Evolutionary conservation across 2,888 invertebrate species (phyloP).

Genomic region (Congeria kusceri): DNA sequence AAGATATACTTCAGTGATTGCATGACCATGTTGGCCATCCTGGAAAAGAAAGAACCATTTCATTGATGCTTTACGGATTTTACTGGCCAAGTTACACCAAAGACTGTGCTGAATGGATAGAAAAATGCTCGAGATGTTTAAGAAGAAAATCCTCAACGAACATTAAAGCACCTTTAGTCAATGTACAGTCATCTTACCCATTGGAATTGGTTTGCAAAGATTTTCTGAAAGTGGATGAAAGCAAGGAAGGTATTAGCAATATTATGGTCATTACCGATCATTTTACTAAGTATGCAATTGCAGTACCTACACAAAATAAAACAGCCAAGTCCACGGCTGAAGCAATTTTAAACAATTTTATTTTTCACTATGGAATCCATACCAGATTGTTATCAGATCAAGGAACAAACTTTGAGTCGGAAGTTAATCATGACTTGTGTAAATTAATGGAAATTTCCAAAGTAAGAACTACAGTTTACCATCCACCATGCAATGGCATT

Average conservation of each 20-base stretch:
- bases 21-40: constrained; percentile 21
- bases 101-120: background rate
- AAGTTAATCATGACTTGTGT: constrained; percentile 8
- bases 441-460: too few species aligned
- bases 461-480: too few species aligned
- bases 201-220: constrained; percentile 23
- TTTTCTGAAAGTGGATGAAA: constrained; percentile 18
- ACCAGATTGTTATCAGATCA: constrained; percentile 15
- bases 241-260: constrained; percentile 16
- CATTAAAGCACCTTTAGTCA: constrained; percentile 5
- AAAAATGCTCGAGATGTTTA: background rate
- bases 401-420: constrained; percentile 24
- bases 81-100: constrained; percentile 16
- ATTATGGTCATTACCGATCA: constrained; percentile 21
- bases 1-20: background rate
- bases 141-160: constrained; percentile 2
- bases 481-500: too few species aligned
- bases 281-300: constrained; percentile 24
- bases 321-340: constrained; percentile 29
- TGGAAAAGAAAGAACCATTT: background rate
- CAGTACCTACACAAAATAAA: constrained; percentile 20
- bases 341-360: constrained; percentile 18
- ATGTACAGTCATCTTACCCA: constrained; percentile 8
- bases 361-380: constrained; percentile 20
- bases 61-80: constrained; percentile 1